Evolutionary conservation across 2,888 invertebrate species (phyloP).

Genomic region (Noctua janthina): DNA sequence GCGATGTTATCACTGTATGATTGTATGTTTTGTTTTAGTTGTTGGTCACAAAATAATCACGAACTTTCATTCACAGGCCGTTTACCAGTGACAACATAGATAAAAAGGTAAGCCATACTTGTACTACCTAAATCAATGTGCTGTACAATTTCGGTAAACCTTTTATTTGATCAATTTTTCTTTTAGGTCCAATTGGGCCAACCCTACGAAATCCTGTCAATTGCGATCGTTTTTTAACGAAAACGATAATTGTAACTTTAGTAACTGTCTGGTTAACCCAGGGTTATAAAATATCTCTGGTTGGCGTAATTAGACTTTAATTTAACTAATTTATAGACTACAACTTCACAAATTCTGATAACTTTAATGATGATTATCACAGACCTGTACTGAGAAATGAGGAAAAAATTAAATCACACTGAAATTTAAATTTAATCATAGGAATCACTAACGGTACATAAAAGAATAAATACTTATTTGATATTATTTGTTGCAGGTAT

Average conservation of each 20-base stretch:
- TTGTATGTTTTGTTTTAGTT: not conserved
- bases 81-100: not conserved
- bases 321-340: not conserved
- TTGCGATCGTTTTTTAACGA: not conserved
- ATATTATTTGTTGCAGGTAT: slow-evolving; percentile 33
- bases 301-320: not conserved
- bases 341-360: not conserved
- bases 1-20: slow-evolving; percentile 9
- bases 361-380: slow-evolving; percentile 75
- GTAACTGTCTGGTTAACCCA: not conserved
- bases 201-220: not conserved
- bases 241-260: not conserved
- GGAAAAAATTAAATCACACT: slow-evolving; percentile 69
- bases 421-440: slow-evolving; percentile 31
- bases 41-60: slow-evolving; percentile 19
- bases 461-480: slow-evolving; percentile 1
- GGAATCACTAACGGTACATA: not conserved
- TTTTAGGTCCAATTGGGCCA: not conserved
- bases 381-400: slow-evolving; percentile 85
- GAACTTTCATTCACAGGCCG: slow-evolving; percentile 30
- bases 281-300: not conserved
- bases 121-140: not conserved
- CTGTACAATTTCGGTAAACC: not conserved
- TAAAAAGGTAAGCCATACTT: not conserved
- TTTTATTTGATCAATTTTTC: not conserved